phyloP scores from a whole-genome alignment of 2,888 invertebrate genomes.

The Eristalis arbustorum region DNA sequence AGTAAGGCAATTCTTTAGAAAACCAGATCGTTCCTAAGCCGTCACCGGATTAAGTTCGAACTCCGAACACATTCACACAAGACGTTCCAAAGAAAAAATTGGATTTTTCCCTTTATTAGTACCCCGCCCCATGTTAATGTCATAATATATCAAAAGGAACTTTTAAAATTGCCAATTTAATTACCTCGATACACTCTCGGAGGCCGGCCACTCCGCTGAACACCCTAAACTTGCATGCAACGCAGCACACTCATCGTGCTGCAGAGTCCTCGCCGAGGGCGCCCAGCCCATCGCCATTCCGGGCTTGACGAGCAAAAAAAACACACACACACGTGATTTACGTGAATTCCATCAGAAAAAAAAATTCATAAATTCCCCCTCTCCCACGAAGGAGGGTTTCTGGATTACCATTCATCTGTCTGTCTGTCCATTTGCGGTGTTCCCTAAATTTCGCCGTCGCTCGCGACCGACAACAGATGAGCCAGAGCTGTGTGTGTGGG shows the following conservation, averaged over 20 bases:
- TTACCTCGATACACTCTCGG: slow-evolving; percentile 50
- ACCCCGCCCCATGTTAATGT: slow-evolving; percentile 69
- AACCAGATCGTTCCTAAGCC: not conserved
- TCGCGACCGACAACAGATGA: slow-evolving; percentile 17
- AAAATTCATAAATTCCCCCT: slow-evolving; percentile 48
- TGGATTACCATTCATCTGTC: slow-evolving; percentile 65
- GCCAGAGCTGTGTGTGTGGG: not conserved
- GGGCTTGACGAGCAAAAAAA: slow-evolving; percentile 6
- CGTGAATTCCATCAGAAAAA: slow-evolving; percentile 65
- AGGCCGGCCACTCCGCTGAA: slow-evolving; percentile 4
- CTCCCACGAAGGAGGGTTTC: not conserved
- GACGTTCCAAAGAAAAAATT: not conserved
- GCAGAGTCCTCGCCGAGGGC: slow-evolving; percentile 24
- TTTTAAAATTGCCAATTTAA: slow-evolving; percentile 70
- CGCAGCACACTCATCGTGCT: slow-evolving; percentile 50
- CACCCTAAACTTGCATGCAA: slow-evolving; percentile 67
- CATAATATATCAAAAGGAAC: slow-evolving; percentile 68
- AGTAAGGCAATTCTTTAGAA: slow-evolving; percentile 33
- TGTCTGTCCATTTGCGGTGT: slow-evolving; percentile 23
- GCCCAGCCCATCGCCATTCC: slow-evolving; percentile 50
- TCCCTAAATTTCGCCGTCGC: slow-evolving; percentile 30
- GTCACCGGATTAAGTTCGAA: not conserved
- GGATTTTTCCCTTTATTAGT: slow-evolving; percentile 48
- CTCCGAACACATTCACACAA: not conserved
- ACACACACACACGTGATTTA: slow-evolving; percentile 68